Evolutionary conservation across 2,888 invertebrate genomes (phyloP), one percentile per base, ranked within the genome.

Genomic region (Rhingia rostrata): DNA sequence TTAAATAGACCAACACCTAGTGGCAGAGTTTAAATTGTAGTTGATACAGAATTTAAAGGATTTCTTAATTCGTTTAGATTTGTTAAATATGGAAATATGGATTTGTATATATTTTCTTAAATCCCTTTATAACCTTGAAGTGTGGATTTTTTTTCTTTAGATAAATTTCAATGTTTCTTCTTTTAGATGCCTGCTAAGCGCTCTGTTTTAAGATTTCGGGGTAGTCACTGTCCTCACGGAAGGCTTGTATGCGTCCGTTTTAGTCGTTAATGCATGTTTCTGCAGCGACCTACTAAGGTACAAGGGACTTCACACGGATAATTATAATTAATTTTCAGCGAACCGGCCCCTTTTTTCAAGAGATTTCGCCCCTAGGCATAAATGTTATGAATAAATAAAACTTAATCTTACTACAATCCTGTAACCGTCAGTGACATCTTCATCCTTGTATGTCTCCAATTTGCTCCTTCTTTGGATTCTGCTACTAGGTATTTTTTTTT

Each of bases 241-340:
- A 47, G 47, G 47, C 47, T 22, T 14, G 47, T 47, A 47, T 47
- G 47, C 22, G 22, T 47, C 47, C 47, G 4, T 47, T 47, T 47
- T 47, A 22, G 22, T 47, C 47, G 12, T 14, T 14, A 47, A 47
- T 47, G 47, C 47, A 47, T 47, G 47, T 47, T 47, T 47, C 12
- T 47, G 47, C 47, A 47, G 14, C 47, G 47, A 47, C 47, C 47
- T 47, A 47, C 14, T 47, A 47, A 1, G 39, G 39, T 41, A 41
- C 39, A 9, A 41, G 39, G 39, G 10, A 41, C 9, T 41, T 41
- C 39, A 47, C 47, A 47, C 47, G 47, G 47, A 14, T 14, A 47
- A 12, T 47, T 47, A 47, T 2, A 47, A 2, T 12, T 47, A 14
- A 14, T 47, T 41, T 9, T 41, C 39, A 41, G 39, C 9, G 39